These are phyloP conservation scores for Halyomorpha halys DNA, from an alignment of 1,140 invertebrate genomes.

Conservation along the genomic window DNA sequence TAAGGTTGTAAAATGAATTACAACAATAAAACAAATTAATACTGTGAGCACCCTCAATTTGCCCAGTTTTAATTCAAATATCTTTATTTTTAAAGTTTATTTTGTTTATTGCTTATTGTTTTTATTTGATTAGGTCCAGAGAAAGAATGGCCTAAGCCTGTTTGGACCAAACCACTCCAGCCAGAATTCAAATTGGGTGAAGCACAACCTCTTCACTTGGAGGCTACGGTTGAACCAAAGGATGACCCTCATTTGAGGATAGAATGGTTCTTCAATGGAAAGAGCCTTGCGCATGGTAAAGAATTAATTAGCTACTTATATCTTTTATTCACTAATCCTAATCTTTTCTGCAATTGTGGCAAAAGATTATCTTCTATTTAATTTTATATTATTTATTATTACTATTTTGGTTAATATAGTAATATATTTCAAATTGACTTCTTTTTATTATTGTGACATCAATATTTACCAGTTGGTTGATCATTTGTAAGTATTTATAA, in stretches of 20 bases:
- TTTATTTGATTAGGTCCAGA: constrained; percentile 43
- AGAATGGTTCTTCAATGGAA: constrained; percentile 90
- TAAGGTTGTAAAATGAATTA: too few species aligned
- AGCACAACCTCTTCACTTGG: constrained; percentile 79
- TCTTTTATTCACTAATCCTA: too few species aligned
- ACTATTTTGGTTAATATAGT: too few species aligned
- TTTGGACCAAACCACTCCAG: constrained; percentile 73
- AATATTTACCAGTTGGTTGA: constrained; percentile 3
- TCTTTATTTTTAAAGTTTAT: too few species aligned
- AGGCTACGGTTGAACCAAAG: constrained; percentile 89
- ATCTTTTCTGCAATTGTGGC: too few species aligned
- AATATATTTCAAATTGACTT: not conserved
- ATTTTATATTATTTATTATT: too few species aligned
- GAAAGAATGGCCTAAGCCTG: constrained; percentile 69
- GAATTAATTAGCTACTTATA: not conserved
- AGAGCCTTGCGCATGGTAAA: constrained; percentile 63
- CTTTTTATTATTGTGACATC: not conserved
- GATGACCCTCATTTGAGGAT: constrained; percentile 91
- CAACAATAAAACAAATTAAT: too few species aligned
- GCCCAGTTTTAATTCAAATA: too few species aligned
- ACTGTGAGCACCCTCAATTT: too few species aligned
- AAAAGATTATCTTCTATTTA: too few species aligned
- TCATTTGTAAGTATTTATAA: not conserved
- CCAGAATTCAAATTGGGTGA: constrained; percentile 78
- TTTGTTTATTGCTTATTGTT: not conserved